Evolutionary conservation across 2,888 invertebrate species (phyloP), one percentile per base, ranked within the genome.

Genomic region (Esperia sulphurella): DNA sequence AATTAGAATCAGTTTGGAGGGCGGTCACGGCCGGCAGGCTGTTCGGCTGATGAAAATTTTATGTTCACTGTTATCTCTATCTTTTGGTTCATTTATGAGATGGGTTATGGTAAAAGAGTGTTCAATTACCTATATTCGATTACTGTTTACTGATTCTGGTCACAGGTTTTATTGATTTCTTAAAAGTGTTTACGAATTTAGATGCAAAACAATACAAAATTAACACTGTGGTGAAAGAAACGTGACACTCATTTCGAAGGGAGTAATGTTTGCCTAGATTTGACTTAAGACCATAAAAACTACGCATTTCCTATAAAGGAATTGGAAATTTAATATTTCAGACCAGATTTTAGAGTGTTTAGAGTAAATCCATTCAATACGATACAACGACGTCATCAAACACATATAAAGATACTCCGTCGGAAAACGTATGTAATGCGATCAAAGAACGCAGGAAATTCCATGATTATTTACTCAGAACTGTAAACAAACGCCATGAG

Each of bases 401-500:
- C 21, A 21, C 21, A 6, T 10, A 33, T 33, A 10, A 8, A 12
- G 37, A 37, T 35, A 8, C 8, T 10, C 37, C 12, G 2, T 37
- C 12, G 4, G 10, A 10, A 14, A 1, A 40, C 10, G 9, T 21
- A 7, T 38, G 30, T 41, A 13, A 46, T 41, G 41, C 37, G 45
- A 54, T 59, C 61, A 55, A 58, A 66, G 52, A 21, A 21, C 21
- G 29, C n/a, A 38, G 43, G 45, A 45, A 38, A 39, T 48, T 50
- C 57, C 52, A 45, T 61, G 62, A 71, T 75, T 75, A 77, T 77
- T 77, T 76, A 68, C 68, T 58, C 64, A 68, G 71, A 70, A 77
- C 71, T 77, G 46, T 40, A 45, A 77, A 82, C 79, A 78, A 73
- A 74, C 76, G 73, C 61, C 63, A 65, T 71, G 74, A 71, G 71